These are phyloP conservation scores for Beaufortia kweichowensis DNA, from an alignment of 2,113 vertebrate species.

Conservation along the genomic window DNA sequence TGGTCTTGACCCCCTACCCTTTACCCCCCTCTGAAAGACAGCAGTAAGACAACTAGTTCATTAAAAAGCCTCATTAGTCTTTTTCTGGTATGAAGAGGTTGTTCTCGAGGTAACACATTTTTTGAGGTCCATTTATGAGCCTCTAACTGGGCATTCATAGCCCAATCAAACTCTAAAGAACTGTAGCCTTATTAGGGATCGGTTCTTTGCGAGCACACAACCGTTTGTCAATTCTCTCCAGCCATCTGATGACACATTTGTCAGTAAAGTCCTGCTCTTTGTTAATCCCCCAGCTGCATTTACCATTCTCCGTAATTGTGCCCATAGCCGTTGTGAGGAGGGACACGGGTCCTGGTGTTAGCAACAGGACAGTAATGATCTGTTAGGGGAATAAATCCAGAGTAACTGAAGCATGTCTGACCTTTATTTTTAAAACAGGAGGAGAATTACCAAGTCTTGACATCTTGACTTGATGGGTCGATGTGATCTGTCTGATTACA, in stretches of 20 bases:
- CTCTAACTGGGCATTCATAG: conserved; percentile 34
- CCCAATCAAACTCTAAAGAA: conserved; percentile 31
- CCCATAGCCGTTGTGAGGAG: conserved; percentile 61
- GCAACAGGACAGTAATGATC: conserved; percentile 52
- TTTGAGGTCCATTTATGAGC: conserved; percentile 32
- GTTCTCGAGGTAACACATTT: conserved; percentile 36
- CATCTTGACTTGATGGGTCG: conserved; percentile 47
- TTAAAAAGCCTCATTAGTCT: conserved; percentile 52
- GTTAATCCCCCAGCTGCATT: conserved; percentile 51
- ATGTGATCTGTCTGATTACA: conserved; percentile 73
- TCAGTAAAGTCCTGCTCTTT: conserved; percentile 24
- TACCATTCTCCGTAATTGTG: conserved; percentile 61
- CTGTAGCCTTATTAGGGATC: conserved; percentile 33
- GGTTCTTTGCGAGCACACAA: neutral
- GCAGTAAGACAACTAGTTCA: conserved; percentile 40
- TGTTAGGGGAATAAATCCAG: conserved; percentile 11
- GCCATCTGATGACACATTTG: conserved; percentile 15
- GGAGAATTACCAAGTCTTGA: conserved; percentile 60
- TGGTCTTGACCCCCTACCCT: conserved; percentile 38
- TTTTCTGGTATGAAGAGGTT: conserved; percentile 33
- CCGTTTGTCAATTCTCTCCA: conserved; percentile 20
- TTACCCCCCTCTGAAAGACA: conserved; percentile 23
- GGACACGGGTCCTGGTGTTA: conserved; percentile 51
- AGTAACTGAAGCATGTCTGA: conserved; percentile 14
- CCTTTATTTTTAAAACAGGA: conserved; percentile 60